Evolutionary conservation across 2,888 invertebrate genomes (phyloP).

Genomic region (Epicampocera succincta): DNA sequence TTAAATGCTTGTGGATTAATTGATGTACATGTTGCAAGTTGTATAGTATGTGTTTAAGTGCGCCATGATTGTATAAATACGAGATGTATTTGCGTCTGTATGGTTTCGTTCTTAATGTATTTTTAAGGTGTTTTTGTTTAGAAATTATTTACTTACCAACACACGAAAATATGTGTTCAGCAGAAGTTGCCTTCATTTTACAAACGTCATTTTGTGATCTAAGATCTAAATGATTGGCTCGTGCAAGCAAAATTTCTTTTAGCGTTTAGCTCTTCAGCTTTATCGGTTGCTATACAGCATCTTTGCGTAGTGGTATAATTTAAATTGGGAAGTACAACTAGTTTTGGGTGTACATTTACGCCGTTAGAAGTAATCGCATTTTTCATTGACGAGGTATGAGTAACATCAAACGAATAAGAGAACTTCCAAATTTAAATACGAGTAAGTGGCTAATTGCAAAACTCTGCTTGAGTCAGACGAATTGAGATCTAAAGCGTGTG

Average conservation of each 20-base stretch:
- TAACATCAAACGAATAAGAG: neutral
- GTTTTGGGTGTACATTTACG: neutral
- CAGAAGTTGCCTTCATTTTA: slow-evolving; percentile 1
- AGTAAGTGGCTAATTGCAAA: no score
- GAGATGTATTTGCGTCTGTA: slow-evolving; percentile 26
- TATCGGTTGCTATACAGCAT: neutral
- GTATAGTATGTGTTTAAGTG: slow-evolving; percentile 13
- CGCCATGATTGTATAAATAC: neutral
- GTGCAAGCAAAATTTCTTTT: slow-evolving; percentile 29
- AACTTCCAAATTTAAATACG: neutral
- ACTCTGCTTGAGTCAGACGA: no score
- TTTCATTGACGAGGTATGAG: no score
- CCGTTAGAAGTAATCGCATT: neutral
- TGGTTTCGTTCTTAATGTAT: slow-evolving; percentile 36
- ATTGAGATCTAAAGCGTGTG: no score
- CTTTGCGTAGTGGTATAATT: neutral
- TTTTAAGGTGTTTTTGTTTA: slow-evolving; percentile 40
- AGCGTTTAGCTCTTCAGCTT: slow-evolving; percentile 11
- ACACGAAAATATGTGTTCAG: neutral
- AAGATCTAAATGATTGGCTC: slow-evolving; percentile 43
- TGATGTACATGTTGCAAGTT: slow-evolving; percentile 56
- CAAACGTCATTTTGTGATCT: slow-evolving; percentile 44
- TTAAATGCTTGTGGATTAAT: slow-evolving; percentile 64
- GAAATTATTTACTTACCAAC: slow-evolving; percentile 46
- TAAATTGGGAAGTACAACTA: neutral